These are phyloP conservation scores for Helicorthomorpha holstii DNA, from an alignment of 1,140 invertebrate species.

Conservation along the genomic window DNA sequence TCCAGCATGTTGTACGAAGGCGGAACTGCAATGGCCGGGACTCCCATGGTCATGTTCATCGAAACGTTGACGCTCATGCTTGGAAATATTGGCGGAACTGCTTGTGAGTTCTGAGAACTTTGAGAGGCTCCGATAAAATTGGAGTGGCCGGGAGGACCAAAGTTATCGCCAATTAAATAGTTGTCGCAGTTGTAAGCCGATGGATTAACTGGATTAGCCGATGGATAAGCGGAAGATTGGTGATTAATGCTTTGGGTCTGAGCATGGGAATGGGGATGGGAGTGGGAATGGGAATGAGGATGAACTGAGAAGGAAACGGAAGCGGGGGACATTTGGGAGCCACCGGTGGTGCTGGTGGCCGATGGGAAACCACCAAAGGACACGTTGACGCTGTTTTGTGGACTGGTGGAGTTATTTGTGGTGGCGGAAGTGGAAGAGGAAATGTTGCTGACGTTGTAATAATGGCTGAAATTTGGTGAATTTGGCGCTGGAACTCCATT, in stretches of 20 bases:
- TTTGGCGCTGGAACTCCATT: slow-evolving; percentile 12
- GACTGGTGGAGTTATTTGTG: background rate
- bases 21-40: slow-evolving; percentile 28
- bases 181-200: background rate
- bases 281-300: background rate
- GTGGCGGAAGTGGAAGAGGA: slow-evolving; percentile 1
- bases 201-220: background rate
- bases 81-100: slow-evolving; percentile 40
- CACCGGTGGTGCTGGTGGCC: background rate
- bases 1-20: slow-evolving; percentile 36
- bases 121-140: background rate
- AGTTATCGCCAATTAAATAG: no score
- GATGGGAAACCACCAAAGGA: background rate
- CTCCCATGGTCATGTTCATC: slow-evolving; percentile 88
- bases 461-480: background rate
- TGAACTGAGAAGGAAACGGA: background rate
- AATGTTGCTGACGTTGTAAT: slow-evolving; percentile 8
- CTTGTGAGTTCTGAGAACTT: background rate
- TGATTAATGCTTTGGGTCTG: background rate
- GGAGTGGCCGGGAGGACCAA: no score
- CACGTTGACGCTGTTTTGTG: no score
- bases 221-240: background rate
- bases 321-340: background rate
- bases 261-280: background rate
- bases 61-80: slow-evolving; percentile 91